Base-by-base conservation (phyloP, 2,797 vertebrate genomes). In the Poecilia wingei region DNA sequence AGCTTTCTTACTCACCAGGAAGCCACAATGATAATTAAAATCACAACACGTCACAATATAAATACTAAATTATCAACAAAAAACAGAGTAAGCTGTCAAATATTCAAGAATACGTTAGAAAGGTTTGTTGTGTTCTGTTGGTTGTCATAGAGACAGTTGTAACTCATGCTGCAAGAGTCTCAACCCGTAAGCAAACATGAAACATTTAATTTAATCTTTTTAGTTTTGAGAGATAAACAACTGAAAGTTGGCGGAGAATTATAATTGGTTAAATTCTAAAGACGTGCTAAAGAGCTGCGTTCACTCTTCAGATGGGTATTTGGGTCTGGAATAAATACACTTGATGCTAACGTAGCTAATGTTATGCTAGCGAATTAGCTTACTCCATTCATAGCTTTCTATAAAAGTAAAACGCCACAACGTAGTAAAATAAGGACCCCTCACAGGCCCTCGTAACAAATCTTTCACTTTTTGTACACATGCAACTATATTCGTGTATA, bases 111-210 rank as follows among this genome's bases (percentile, higher is more conserved):
- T 25, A 4, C 4, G 0, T 53, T 41, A 22, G 20, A 72, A 14
- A 31, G 13, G 13, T 46, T 5, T 25, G 79, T 12, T 4, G 8
- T n/a, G 43, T 3, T 59, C 76, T 74, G 47, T n/a, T 1, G 81
- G 94, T 95, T 95, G 94, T 94, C 94, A 95, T 95, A 94, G 94
- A 81, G 89, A 95, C 90, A 68, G 55, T 12, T 51, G 55, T 22
- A 77, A 61, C 22, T 25, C 41, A 78, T 72, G 70, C n/a, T 69
- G 78, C 87, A 89, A 90, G 25, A 22, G n/a, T 0, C n/a, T 9
- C 45, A 22, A 49, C 18, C 20, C 33, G 12, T 3, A 22, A 71
- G 31, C 22, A 6, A 5, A 20, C 39, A 69, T 25, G 22, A 25
- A 43, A 25, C 4, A 14, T 69, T 45, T 16, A 6, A 22, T 66